These are phyloP conservation scores for Eriocheir sinensis DNA, from an alignment of 1,140 invertebrate genomes.

Conservation along the genomic window DNA sequence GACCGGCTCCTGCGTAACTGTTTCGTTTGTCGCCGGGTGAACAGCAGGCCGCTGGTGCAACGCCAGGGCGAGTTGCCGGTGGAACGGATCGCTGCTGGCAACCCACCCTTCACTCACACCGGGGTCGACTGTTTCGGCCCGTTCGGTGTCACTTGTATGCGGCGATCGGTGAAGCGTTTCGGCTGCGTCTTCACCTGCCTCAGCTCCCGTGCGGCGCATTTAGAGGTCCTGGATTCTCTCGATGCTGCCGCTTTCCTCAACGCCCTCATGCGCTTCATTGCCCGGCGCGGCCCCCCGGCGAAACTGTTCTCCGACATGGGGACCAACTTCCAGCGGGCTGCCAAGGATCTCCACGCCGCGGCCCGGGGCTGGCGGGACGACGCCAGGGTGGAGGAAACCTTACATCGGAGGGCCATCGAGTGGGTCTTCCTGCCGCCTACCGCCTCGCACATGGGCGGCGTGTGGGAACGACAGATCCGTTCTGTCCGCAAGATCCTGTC, in stretches of 20 bases:
- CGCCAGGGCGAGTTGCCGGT: conserved; percentile 61
- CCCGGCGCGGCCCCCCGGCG: conserved; percentile 68
- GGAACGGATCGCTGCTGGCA: conserved; percentile 48
- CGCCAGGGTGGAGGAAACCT: neutral
- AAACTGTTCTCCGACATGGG: conserved; percentile 79
- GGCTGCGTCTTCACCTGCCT: conserved; percentile 79
- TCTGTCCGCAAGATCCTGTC: conserved; percentile 1
- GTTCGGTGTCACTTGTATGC: conserved; percentile 72
- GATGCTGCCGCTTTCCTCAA: conserved; percentile 71
- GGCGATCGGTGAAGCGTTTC: conserved; percentile 78
- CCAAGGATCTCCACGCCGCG: conserved; percentile 78
- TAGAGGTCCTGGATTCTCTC: conserved; percentile 75
- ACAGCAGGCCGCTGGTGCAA: neutral
- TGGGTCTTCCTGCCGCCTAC: conserved; percentile 41
- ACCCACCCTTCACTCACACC: conserved; percentile 79
- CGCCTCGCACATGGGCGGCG: conserved; percentile 40
- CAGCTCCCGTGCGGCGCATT: conserved; percentile 74
- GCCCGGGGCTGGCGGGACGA: conserved; percentile 17
- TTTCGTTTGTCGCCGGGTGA: conserved; percentile 18
- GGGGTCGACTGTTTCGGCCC: conserved; percentile 80
- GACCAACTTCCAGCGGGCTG: conserved; percentile 79
- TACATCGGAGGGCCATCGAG: neutral
- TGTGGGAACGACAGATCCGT: conserved; percentile 47
- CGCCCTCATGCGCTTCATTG: conserved; percentile 72
- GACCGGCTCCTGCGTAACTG: neutral